These are phyloP conservation scores for Dendrolimus kikuchii DNA, from an alignment of 1,140 invertebrate species.

Conservation along the genomic window DNA sequence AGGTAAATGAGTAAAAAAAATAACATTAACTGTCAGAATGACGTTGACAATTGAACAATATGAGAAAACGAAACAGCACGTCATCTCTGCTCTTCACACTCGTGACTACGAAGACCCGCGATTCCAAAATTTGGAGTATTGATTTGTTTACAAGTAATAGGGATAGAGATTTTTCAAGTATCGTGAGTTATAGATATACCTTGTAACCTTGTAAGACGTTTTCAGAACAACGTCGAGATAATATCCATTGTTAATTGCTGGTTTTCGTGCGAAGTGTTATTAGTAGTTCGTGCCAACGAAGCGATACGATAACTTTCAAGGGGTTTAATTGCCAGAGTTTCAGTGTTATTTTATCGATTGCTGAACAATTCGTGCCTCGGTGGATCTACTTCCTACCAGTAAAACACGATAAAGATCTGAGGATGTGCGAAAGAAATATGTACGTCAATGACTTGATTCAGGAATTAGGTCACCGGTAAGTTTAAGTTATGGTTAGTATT, in stretches of 20 bases:
- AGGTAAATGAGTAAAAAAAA: too few relatives aligned
- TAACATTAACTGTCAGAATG: slow-evolving; percentile 13
- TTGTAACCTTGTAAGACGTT: slow-evolving; percentile 61
- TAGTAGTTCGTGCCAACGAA: slow-evolving; percentile 50
- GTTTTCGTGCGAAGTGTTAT: slow-evolving; percentile 61
- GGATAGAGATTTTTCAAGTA: slow-evolving; percentile 37
- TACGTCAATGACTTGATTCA: slow-evolving; percentile 32
- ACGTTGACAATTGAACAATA: neutral
- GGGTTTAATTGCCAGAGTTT: slow-evolving; percentile 40
- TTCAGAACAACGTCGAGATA: slow-evolving; percentile 33
- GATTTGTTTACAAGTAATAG: slow-evolving; percentile 66
- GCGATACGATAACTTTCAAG: slow-evolving; percentile 40
- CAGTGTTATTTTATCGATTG: slow-evolving; percentile 61
- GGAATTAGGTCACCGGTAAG: slow-evolving; percentile 38
- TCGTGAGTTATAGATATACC: slow-evolving; percentile 42
- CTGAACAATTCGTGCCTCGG: slow-evolving; percentile 35
- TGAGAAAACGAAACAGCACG: neutral
- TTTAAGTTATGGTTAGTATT: neutral
- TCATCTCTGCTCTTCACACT: slow-evolving; percentile 3
- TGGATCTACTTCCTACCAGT: slow-evolving; percentile 15
- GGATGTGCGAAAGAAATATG: slow-evolving; percentile 40
- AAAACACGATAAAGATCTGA: slow-evolving; percentile 47
- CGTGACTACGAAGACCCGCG: slow-evolving; percentile 21
- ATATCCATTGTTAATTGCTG: slow-evolving; percentile 57
- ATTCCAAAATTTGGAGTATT: slow-evolving; percentile 57